Evolutionary conservation across 2,888 invertebrate genomes (phyloP).

Genomic region (Troides oblongomaculatus): DNA sequence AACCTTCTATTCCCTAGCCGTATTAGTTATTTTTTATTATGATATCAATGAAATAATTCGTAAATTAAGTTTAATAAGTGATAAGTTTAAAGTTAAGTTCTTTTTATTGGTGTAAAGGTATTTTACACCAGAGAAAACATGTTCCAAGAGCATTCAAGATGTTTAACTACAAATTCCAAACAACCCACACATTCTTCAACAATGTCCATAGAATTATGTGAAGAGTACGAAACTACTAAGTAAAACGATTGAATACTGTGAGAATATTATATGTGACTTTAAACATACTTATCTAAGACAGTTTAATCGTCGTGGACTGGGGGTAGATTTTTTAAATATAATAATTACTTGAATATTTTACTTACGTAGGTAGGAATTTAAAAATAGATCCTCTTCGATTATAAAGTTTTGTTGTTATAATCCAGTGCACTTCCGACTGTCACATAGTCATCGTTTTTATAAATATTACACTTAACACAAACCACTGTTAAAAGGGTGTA

Average conservation of each 20-base stretch:
- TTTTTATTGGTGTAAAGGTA: neutral
- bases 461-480: neutral
- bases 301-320: neutral
- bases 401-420: slow-evolving; percentile 6
- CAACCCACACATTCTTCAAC: slow-evolving; percentile 6
- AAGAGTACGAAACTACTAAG: neutral
- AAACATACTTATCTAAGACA: neutral
- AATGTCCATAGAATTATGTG: neutral
- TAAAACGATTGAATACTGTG: neutral
- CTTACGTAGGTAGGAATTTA: neutral
- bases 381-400: slow-evolving; percentile 13
- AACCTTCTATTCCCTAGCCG: slow-evolving; percentile 17
- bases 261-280: neutral
- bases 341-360: neutral
- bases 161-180: slow-evolving; percentile 5
- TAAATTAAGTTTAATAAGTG: neutral
- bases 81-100: neutral
- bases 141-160: neutral
- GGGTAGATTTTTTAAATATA: neutral
- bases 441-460: slow-evolving; percentile 11
- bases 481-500: neutral
- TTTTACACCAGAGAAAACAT: neutral
- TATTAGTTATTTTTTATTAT: slow-evolving; percentile 1
- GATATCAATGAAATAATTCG: neutral
- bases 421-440: slow-evolving; percentile 13